Percentiles rank a stretch among this genome's conserved stretches.
Conservation (phyloP, 2,113 vertebrate genomes). For the Oreochromis niloticus region DNA sequence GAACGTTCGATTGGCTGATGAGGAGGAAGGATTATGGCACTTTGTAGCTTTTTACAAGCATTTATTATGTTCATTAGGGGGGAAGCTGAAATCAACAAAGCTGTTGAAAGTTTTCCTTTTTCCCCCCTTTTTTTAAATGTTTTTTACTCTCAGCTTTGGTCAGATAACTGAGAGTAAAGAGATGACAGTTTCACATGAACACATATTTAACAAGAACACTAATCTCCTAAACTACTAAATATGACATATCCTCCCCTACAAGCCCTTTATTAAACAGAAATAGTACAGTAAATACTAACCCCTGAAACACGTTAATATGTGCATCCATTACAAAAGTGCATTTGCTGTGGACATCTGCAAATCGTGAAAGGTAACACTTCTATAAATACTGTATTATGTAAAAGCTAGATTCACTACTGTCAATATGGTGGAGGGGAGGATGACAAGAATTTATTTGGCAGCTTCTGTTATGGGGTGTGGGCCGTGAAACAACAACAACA, state of each 20-base stretch:
- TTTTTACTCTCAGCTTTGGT: background rate
- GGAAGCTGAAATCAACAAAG: background rate
- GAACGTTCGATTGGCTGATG: background rate
- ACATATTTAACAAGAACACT: background rate
- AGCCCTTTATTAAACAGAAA: background rate
- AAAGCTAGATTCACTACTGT: background rate
- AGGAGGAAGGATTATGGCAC: background rate
- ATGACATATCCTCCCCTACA: background rate
- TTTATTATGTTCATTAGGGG: background rate
- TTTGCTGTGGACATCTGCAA: background rate
- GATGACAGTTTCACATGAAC: background rate
- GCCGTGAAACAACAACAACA: background rate
- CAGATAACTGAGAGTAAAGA: background rate
- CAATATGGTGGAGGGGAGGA: background rate
- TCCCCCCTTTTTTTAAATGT: background rate
- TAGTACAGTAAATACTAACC: background rate
- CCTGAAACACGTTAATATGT: background rate
- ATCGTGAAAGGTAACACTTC: background rate
- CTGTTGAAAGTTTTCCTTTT: background rate
- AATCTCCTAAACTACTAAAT: background rate
- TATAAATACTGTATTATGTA: background rate
- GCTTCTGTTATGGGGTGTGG: background rate
- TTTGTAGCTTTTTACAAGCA: background rate
- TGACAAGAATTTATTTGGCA: slow-evolving; percentile 19
- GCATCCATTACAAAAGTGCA: background rate